Base-by-base conservation (phyloP, 2,797 vertebrate species). In the Alectoris magna region DNA sequence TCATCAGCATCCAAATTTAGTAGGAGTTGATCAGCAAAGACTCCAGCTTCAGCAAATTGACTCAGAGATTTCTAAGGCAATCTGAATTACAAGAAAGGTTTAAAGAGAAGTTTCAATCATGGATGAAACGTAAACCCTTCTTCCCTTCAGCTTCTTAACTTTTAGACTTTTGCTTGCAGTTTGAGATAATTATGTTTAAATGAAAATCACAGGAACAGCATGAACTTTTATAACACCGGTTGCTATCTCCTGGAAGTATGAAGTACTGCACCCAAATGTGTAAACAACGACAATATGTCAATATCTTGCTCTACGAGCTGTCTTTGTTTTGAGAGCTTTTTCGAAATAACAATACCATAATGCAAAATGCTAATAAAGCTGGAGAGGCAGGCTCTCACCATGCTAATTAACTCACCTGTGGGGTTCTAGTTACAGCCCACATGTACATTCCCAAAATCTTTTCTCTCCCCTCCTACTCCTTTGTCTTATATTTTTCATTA, bases 401-500 rank as follows among this genome's bases (percentile, higher is more conserved):
- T 3, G 7, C 39, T 90, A 49, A 88, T 86, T 93, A 87, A 82
- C 31, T 76, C 83, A 90, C 64, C 64, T 56, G 41, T n/a, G 39
- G 59, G 41, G 55, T 51, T 77, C 74, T 48, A 49, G 34, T 24
- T 64, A 27, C 46, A 71, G 55, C 72, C 77, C 43, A 78, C 75
- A 74, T 6, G 18, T 11, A 63, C 24, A 49, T 46, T 84, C 81
- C 48, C 64, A 75, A 85, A 78, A 63, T 60, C 29, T 77, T 77
- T 84, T 81, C 56, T 23, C 44, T 91, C 11, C 17, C 51, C 60
- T 87, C 71, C 71, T 67, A 69, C 39, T 68, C 60, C 41, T 91
- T 93, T 94, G 70, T 84, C 84, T 86, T 80, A 38, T 63, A 69
- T 80, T 92, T 89, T 91, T 74, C 74, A 60, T 18, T 87, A 36